These are phyloP conservation scores for Piliocolobus tephrosceles DNA, from an alignment of 2,113 vertebrate genomes.

Conservation along the genomic window DNA sequence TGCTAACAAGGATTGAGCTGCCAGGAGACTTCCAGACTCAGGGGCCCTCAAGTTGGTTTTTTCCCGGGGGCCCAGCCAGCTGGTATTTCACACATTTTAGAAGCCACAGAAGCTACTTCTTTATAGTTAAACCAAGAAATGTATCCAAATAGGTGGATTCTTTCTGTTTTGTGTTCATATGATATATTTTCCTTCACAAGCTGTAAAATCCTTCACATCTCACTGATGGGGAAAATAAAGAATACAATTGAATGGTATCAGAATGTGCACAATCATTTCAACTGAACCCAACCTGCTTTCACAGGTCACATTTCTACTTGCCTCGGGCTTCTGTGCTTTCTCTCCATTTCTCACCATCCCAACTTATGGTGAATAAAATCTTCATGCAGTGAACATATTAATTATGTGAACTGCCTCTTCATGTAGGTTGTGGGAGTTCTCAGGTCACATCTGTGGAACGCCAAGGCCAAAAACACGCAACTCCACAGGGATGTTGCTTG, in stretches of 20 bases:
- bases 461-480: constrained; percentile 74
- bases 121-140: constrained; percentile 46
- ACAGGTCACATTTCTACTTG: constrained; percentile 55
- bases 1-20: constrained; percentile 69
- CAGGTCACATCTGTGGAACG: constrained; percentile 73
- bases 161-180: neutral
- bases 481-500: constrained; percentile 74
- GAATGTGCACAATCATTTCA: neutral
- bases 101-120: neutral
- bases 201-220: neutral
- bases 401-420: constrained; percentile 67
- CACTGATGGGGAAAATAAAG: constrained; percentile 39
- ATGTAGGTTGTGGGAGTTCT: constrained; percentile 49
- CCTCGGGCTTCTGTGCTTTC: neutral
- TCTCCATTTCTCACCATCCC: constrained; percentile 37
- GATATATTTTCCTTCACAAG: neutral
- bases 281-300: neutral
- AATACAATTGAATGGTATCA: neutral
- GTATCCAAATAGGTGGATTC: neutral
- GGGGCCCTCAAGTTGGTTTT: constrained; percentile 20
- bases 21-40: constrained; percentile 62
- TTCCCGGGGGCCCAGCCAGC: neutral
- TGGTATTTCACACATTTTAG: constrained; percentile 38
- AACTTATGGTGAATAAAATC: constrained; percentile 47
- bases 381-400: constrained; percentile 55